phyloP scores from a whole-genome alignment of 2,113 vertebrate species.

The Melanocharis versteri region DNA sequence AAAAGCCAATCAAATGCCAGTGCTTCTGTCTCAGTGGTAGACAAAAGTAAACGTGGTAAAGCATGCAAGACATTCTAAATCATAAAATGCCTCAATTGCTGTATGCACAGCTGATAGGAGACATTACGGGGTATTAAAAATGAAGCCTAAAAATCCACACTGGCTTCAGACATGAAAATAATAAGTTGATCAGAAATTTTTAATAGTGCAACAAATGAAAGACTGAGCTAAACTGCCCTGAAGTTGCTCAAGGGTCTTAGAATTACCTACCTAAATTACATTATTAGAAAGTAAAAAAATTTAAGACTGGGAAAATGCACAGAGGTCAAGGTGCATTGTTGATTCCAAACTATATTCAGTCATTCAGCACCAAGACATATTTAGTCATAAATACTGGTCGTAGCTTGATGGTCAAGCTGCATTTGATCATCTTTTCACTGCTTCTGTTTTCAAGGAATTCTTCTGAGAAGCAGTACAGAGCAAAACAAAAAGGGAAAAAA shows the following conservation, averaged over 20 bases:
- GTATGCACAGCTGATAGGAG: not conserved
- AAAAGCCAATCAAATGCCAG: not conserved
- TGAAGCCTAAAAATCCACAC: not conserved
- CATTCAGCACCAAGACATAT: not conserved
- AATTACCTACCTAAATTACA: not conserved
- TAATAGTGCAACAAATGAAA: not conserved
- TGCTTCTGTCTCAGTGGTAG: not conserved
- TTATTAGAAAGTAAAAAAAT: not conserved
- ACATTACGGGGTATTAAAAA: fast-evolving
- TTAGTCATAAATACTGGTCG: not conserved
- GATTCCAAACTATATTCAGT: not conserved
- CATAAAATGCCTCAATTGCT: not conserved
- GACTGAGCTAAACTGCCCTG: not conserved
- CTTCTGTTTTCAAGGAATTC: not conserved
- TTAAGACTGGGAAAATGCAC: not conserved
- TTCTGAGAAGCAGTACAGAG: not conserved
- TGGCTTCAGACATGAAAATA: not conserved
- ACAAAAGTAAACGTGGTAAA: not conserved
- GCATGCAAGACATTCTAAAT: not conserved
- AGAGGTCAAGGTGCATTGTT: not conserved
- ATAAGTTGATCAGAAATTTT: not conserved
- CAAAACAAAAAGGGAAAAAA: not conserved
- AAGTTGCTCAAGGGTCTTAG: not conserved
- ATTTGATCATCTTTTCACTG: not conserved
- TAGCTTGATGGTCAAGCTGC: not conserved